Evolutionary conservation across 2,113 vertebrate species (phyloP).

Genomic region (Pelobates fuscus): DNA sequence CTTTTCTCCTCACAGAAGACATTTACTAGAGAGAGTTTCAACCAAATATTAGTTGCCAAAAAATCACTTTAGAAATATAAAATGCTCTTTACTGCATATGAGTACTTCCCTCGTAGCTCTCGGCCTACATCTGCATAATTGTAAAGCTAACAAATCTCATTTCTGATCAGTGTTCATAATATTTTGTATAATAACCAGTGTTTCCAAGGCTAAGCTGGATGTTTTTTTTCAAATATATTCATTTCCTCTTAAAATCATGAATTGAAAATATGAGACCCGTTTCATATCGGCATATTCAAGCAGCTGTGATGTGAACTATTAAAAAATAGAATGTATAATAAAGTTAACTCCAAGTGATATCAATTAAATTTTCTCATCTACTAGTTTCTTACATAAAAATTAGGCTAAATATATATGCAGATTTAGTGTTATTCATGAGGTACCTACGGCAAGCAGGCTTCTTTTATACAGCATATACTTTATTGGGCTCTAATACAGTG

Average conservation of each 20-base stretch:
- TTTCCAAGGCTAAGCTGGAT: not conserved
- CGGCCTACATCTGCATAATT: constrained; percentile 18
- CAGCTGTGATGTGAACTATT: too few relatives aligned
- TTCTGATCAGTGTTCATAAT: constrained; percentile 2
- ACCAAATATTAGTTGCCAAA: constrained; percentile 28
- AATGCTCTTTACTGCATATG: constrained; percentile 26
- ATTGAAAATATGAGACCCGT: not conserved
- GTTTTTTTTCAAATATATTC: not conserved
- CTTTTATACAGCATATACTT: too few relatives aligned
- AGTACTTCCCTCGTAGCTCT: constrained; percentile 6
- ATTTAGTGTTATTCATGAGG: too few relatives aligned
- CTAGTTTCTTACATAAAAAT: too few relatives aligned
- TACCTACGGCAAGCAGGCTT: too few relatives aligned
- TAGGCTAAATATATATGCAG: too few relatives aligned
- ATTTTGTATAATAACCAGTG: not conserved
- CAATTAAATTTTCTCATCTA: too few relatives aligned
- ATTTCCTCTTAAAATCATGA: not conserved
- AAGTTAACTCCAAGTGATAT: too few relatives aligned
- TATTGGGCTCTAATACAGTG: too few relatives aligned
- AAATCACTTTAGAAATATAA: constrained; percentile 38
- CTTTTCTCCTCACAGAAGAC: constrained; percentile 20
- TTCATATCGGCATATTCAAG: too few relatives aligned
- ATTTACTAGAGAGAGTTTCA: constrained; percentile 26
- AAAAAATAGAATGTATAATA: too few relatives aligned
- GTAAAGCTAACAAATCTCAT: constrained; percentile 13